Evolutionary conservation across 2,113 vertebrate species (phyloP).

Genomic region (Dicaeum eximium): DNA sequence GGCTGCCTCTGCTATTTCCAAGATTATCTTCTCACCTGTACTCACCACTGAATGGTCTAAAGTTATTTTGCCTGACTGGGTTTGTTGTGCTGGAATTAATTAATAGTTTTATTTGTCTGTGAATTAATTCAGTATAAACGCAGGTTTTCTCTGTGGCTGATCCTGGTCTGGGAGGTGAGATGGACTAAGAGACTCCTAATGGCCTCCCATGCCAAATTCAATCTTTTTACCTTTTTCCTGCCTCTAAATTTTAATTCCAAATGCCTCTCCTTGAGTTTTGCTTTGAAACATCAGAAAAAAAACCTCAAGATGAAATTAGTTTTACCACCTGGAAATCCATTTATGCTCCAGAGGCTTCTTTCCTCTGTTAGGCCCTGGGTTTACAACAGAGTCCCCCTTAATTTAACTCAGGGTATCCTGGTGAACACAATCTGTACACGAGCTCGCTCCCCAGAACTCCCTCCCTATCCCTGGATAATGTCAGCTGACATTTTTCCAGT

Average conservation of each 20-base stretch:
- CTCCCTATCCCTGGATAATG: neutral
- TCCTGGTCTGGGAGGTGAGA: neutral
- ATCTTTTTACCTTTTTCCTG: neutral
- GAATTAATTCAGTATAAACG: neutral
- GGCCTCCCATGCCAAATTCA: neutral
- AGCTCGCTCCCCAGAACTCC: neutral
- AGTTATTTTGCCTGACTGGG: neutral
- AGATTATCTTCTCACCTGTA: neutral
- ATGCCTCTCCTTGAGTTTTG: neutral
- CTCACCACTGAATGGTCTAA: neutral
- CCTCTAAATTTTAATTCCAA: neutral
- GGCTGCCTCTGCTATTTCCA: neutral
- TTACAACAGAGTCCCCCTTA: neutral
- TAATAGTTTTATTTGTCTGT: neutral
- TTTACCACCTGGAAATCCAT: neutral
- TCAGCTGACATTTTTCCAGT: slow-evolving; percentile 4
- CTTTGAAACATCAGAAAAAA: neutral
- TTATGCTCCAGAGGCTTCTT: neutral
- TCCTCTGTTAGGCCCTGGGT: neutral
- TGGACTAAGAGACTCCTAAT: neutral
- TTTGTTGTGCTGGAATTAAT: neutral
- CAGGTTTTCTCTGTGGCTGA: neutral
- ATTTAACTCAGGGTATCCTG: neutral
- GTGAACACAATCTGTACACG: neutral
- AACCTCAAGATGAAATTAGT: neutral